These are phyloP conservation scores for Tinamus major DNA, from an alignment of 2,797 vertebrate genomes.

Conservation along the genomic window DNA sequence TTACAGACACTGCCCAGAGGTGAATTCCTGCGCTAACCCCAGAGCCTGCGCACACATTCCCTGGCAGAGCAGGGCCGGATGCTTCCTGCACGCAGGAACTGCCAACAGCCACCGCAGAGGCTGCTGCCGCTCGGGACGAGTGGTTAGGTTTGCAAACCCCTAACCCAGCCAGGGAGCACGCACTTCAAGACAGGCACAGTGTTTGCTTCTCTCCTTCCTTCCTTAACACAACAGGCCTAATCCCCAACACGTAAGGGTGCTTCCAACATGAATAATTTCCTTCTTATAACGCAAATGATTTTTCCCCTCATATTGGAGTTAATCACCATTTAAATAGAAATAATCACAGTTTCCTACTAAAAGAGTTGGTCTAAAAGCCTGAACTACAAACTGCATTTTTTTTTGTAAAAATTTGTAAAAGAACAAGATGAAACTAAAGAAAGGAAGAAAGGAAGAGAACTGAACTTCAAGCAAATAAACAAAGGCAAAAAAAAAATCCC, in stretches of 20 bases:
- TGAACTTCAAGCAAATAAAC: background rate
- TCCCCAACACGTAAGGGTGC: constrained; percentile 15
- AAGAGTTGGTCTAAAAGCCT: background rate
- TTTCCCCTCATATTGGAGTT: background rate
- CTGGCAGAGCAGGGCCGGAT: constrained; percentile 43
- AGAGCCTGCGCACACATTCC: constrained; percentile 11
- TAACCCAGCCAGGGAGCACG: constrained; percentile 22
- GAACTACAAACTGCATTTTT: background rate
- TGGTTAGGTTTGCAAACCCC: constrained; percentile 9
- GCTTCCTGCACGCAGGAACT: background rate
- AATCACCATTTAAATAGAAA: background rate
- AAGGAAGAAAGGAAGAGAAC: background rate
- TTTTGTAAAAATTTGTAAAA: background rate
- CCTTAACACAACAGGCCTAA: constrained; percentile 29
- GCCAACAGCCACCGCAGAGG: constrained; percentile 32
- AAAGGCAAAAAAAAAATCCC: background rate
- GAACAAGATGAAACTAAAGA: background rate
- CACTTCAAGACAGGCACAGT: constrained; percentile 13
- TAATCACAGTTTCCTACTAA: background rate
- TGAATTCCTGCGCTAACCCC: constrained; percentile 20
- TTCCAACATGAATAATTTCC: constrained; percentile 31
- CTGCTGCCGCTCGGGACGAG: background rate
- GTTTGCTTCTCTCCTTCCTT: constrained; percentile 38
- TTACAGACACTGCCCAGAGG: constrained; percentile 21
- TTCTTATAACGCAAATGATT: background rate